These are phyloP conservation scores for Thymelicus acteon DNA, from an alignment of 2,888 invertebrate genomes.

Conservation along the genomic window DNA sequence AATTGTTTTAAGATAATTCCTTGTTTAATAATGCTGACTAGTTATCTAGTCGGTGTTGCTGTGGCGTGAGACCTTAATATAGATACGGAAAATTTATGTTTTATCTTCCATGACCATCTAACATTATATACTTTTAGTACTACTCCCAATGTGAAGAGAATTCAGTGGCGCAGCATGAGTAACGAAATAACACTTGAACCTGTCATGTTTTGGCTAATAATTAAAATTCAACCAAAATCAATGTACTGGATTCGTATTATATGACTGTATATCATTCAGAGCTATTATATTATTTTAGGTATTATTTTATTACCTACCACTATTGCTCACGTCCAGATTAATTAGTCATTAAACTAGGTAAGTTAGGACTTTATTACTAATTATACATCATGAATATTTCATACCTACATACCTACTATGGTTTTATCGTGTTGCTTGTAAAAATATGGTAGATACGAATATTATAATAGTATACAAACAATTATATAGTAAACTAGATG, in stretches of 20 bases:
- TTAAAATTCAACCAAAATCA: not conserved
- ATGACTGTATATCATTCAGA: too few species aligned
- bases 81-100: constrained; percentile 13
- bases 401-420: constrained; percentile 15
- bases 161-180: constrained; percentile 35
- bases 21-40: constrained; percentile 30
- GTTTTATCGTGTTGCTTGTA: constrained; percentile 18
- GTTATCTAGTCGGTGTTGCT: constrained; percentile 20
- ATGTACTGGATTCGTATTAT: too few species aligned
- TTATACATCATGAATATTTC: not conserved
- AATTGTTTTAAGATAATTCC: constrained; percentile 30
- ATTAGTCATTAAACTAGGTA: constrained; percentile 22
- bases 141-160: constrained; percentile 46
- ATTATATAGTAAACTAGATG: constrained; percentile 9
- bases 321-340: constrained; percentile 38
- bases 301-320: constrained; percentile 2
- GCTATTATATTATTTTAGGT: not conserved
- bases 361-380: constrained; percentile 7
- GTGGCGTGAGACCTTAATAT: constrained; percentile 19
- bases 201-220: not conserved
- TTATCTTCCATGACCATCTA: constrained; percentile 8
- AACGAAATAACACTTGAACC: not conserved
- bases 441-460: constrained; percentile 4
- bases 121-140: constrained; percentile 11
- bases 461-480: not conserved